phyloP scores from a whole-genome alignment of 2,113 vertebrate species.

The Excalfactoria chinensis region DNA sequence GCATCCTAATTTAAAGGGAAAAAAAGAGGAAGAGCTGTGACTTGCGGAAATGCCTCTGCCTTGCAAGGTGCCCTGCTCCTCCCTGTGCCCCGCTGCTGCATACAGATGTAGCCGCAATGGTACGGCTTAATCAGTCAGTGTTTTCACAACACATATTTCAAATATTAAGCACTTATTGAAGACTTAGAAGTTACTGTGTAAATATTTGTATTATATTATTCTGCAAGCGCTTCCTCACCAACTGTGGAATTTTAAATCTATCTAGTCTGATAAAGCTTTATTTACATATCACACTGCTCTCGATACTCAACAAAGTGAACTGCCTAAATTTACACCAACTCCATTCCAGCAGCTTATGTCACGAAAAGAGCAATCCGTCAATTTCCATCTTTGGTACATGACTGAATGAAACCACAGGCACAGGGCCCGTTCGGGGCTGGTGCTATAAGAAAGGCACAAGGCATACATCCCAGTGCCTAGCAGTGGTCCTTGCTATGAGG shows the following conservation, averaged over 20 bases:
- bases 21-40: background rate
- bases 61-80: background rate
- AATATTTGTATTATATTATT: conserved; percentile 72
- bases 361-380: conserved; percentile 44
- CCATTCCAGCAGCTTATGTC: conserved; percentile 26
- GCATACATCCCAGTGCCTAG: background rate
- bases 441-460: rapidly evolving
- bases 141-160: conserved; percentile 74
- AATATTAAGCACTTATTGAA: conserved; percentile 72
- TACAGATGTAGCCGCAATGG: conserved; percentile 56
- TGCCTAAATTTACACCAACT: conserved; percentile 66
- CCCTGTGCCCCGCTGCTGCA: background rate
- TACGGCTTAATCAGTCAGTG: conserved; percentile 55
- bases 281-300: conserved; percentile 72
- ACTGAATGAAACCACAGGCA: conserved; percentile 16
- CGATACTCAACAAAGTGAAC: conserved; percentile 61
- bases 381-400: background rate
- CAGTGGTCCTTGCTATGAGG: background rate
- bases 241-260: conserved; percentile 71
- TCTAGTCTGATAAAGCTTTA: conserved; percentile 66
- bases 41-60: background rate
- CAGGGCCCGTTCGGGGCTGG: background rate
- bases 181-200: conserved; percentile 69
- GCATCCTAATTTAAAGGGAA: background rate
- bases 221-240: conserved; percentile 45